Base-by-base conservation (phyloP, 2,113 vertebrate species). In the Syngnathus typhle region DNA sequence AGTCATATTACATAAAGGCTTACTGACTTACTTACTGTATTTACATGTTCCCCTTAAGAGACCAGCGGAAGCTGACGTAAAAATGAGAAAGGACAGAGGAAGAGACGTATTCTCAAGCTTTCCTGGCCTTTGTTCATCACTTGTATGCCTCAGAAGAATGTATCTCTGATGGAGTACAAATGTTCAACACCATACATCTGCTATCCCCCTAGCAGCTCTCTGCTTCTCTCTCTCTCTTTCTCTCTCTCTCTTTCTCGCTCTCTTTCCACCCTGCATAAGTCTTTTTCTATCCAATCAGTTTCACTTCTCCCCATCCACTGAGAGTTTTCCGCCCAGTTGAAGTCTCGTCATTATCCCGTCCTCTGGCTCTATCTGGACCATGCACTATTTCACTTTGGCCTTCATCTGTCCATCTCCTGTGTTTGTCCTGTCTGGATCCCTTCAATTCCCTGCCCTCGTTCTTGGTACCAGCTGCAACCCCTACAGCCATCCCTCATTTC, bases 321-420 rank as follows among this genome's bases (percentile, higher is more conserved):
- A 79, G 68, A 81, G 69, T 52, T 69, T 79, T 79, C 75, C 77
- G 75, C 80, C 68, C 76, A 75, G 80, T 71, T 73, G 68, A 83
- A 83, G 79, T 81, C 74, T 84, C 78, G 87, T 88, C 82, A 88
- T 85, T 81, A 83, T 82, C 74, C 58, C 63, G 67, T 69, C 67
- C 78, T 76, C 74, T 75, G 58, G 58, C 71, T 76, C 72, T 71
- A 69, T 77, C 77, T 65, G 82, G 72, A 71, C 64, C 64, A 32
- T 32, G 27, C 27, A 74, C 71, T 71, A 75, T 84, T 85, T 81
- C 78, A 83, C 81, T 81, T 76, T 71, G 60, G 56, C 75, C 74
- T 84, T 81, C 82, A 84, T 86, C 82, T 87, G 80, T 87, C 83
- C 75, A 74, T 84, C 81, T 82, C 72, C 54, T 56, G 38, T 73